These are phyloP conservation scores for Poeciliopsis occidentalis DNA, from an alignment of 2,113 vertebrate species.

Conservation along the genomic window DNA sequence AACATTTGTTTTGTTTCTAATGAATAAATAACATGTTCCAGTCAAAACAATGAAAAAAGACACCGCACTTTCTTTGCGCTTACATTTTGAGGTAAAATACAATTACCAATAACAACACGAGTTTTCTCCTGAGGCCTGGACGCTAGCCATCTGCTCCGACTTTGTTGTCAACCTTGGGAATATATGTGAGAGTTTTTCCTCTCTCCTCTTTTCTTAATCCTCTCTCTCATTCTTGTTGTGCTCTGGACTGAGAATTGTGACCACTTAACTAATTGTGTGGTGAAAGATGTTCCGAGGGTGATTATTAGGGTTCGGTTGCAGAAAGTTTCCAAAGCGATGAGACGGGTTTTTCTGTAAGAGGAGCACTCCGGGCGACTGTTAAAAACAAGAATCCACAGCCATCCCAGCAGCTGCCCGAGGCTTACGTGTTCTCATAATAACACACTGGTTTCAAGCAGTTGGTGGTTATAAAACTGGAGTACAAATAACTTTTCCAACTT, in stretches of 20 bases:
- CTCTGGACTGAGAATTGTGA: constrained; percentile 41
- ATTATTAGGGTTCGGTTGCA: constrained; percentile 34
- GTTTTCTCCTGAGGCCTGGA: constrained; percentile 42
- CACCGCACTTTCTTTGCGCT: not conserved
- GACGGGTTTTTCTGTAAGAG: constrained; percentile 18
- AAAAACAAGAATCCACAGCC: not conserved
- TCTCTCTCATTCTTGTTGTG: constrained; percentile 25
- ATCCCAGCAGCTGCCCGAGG: not conserved
- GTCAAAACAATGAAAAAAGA: not conserved
- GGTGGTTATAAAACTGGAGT: not conserved
- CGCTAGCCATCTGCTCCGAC: constrained; percentile 43
- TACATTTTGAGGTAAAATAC: constrained; percentile 11
- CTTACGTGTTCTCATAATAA: not conserved
- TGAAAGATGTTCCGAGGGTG: constrained; percentile 55
- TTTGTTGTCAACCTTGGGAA: constrained; percentile 57
- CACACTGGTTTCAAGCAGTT: not conserved
- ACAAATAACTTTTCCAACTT: not conserved
- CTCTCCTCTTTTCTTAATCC: constrained; percentile 45
- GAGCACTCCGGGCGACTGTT: not conserved
- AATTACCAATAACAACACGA: constrained; percentile 20
- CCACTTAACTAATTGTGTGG: constrained; percentile 66
- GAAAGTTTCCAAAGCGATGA: constrained; percentile 41
- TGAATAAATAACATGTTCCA: constrained; percentile 9
- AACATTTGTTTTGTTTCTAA: not conserved
- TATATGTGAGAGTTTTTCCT: constrained; percentile 35